Evolutionary conservation across 1,140 invertebrate genomes (phyloP), one percentile per base, ranked within the genome.

Genomic region (Homalodisca vitripennis): DNA sequence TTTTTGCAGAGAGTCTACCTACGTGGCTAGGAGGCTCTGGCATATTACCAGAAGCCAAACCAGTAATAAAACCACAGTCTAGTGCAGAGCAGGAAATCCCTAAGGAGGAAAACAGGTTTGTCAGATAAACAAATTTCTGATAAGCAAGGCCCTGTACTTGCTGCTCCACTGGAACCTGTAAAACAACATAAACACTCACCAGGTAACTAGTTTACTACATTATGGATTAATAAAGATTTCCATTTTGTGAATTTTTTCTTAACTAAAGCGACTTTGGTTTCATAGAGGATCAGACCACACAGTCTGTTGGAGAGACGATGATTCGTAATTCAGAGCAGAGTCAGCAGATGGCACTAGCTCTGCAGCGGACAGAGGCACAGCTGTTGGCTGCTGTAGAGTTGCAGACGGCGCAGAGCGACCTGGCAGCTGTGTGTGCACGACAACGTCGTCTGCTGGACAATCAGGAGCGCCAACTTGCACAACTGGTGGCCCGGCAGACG

Each of bases 301-400:
- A n/a, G n/a, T n/a, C n/a, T n/a, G n/a, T n/a, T n/a, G n/a, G n/a
- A n/a, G n/a, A n/a, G n/a, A n/a, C n/a, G n/a, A n/a, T n/a, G n/a
- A n/a, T n/a, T n/a, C n/a, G n/a, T n/a, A n/a, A n/a, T n/a, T n/a
- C n/a, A n/a, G n/a, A n/a, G n/a, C n/a, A n/a, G n/a, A n/a, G n/a
- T n/a, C 32, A 66, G n/a, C 63, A 47, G 34, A 66, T 34, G 20
- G 22, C 63, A 1, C 26, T 66, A 13, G 63, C 63, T 22, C 32
- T 66, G 63, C 63, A 66, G 32, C 32, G 63, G 10, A 66, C 63
- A 27, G 63, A 66, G 22, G 63, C 63, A 2, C 63, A 66, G 63
- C 63, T 66, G 32, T 26, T 66, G 10, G 20, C 32, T 10, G 63
- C 32, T 3, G 22, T 66, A 29, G 26, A 66, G 26, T 27, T 66